Evolutionary conservation across 2,113 vertebrate species (phyloP).

Genomic region (Phaethornis superciliosus): DNA sequence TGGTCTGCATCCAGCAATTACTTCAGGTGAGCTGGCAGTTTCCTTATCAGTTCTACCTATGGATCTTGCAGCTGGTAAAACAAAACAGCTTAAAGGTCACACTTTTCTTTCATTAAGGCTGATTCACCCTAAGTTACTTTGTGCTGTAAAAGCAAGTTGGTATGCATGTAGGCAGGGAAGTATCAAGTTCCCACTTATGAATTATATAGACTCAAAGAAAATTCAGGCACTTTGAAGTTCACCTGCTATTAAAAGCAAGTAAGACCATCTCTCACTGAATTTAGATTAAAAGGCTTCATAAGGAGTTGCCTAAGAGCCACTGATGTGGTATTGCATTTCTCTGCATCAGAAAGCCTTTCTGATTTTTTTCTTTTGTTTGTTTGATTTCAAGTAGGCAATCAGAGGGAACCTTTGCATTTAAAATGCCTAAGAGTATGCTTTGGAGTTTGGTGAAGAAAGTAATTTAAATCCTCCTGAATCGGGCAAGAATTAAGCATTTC

Average conservation of each 20-base stretch:
- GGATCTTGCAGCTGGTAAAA: background rate
- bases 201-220: background rate
- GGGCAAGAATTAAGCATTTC: background rate
- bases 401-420: background rate
- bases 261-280: background rate
- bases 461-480: background rate
- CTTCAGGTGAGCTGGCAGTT: background rate
- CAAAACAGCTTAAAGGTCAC: background rate
- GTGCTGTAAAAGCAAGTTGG: background rate
- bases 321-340: background rate
- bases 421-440: background rate
- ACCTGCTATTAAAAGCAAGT: background rate
- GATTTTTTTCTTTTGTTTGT: background rate
- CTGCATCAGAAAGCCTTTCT: background rate
- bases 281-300: background rate
- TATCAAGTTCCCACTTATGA: background rate
- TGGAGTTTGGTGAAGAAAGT: background rate
- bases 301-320: background rate
- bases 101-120: background rate
- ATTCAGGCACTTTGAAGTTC: background rate
- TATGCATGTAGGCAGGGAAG: accelerated
- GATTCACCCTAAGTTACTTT: background rate
- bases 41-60: background rate
- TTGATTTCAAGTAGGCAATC: background rate
- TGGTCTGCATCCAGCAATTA: background rate